phyloP scores from a whole-genome alignment of 2,888 invertebrate species.

The Eupithecia insigniata region DNA sequence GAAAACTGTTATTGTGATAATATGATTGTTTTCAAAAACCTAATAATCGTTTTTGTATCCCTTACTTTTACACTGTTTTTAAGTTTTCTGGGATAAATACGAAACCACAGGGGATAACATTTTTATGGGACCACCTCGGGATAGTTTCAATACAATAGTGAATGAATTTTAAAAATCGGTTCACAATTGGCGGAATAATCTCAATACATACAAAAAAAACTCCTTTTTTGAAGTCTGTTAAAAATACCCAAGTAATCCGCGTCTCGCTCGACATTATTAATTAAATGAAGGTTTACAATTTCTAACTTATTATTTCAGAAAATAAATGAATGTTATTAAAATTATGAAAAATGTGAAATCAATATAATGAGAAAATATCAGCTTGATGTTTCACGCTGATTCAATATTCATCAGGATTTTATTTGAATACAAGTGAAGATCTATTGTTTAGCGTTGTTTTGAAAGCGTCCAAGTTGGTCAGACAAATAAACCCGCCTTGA shows the following conservation, averaged over 20 bases:
- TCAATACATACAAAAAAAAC: no score
- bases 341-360: background rate
- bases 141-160: no score
- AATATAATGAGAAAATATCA: background rate
- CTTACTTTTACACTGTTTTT: no score
- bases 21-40: no score
- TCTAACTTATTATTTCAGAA: background rate
- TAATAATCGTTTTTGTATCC: no score
- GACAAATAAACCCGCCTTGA: conserved; percentile 52
- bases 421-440: background rate
- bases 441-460: background rate
- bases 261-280: background rate
- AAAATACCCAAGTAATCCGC: background rate
- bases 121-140: no score
- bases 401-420: background rate
- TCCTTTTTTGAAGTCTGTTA: no score
- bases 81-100: no score
- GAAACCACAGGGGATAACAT: no score
- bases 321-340: background rate
- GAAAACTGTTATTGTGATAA: no score
- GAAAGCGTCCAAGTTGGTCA: background rate
- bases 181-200: no score
- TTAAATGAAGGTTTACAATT: background rate
- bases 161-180: no score
- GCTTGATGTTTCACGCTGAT: conserved; percentile 10